Base-by-base conservation (phyloP, 2,888 invertebrate species). In the Eupithecia subfuscata region DNA sequence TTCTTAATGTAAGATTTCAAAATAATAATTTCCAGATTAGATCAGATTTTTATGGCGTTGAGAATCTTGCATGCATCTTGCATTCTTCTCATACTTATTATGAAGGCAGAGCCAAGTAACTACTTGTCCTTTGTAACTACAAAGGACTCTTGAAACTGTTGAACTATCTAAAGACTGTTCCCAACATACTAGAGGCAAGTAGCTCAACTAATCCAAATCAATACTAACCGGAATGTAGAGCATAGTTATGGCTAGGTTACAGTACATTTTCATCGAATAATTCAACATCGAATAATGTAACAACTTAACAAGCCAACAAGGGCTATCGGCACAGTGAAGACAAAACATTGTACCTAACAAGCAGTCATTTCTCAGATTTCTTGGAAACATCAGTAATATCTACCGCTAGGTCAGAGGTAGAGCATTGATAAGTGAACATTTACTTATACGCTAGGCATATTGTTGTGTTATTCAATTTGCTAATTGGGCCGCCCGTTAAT, bases 391-490 rank as follows among this genome's bases (percentile, higher is more conserved):
- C 84, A 80, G 83, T 83, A 82, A 87, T 90, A 89, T 90, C 86
- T 80, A 84, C 83, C 83, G 88, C 84, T 88, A 88, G 91, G 92
- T 92, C 92, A 93, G 85, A 86, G 88, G 87, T 89, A 91, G 87
- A 88, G 85, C 80, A 77, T 79, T 78, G 91, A 92, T 92, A 92
- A 91, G 87, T 82, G 78, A 84, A 83, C 83, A 86, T 86, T 84
- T 82, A 74, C 71, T 64, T 34, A 84, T 79, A 79, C 68, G 73
- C 74, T 76, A 82, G 82, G 81, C 83, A 78, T 83, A 82, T 78
- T 82, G 81, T 83, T 83, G 83, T 83, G 83, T 86, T 87, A 88
- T 88, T 88, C 86, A 87, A 87, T 88, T 87, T 86, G 85, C 87
- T 90, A 90, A 90, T 90, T 87, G 86, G 87, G 84, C 81, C 87